phyloP scores from a whole-genome alignment of 1,140 invertebrate species.

The Monomorium pharaonis region DNA sequence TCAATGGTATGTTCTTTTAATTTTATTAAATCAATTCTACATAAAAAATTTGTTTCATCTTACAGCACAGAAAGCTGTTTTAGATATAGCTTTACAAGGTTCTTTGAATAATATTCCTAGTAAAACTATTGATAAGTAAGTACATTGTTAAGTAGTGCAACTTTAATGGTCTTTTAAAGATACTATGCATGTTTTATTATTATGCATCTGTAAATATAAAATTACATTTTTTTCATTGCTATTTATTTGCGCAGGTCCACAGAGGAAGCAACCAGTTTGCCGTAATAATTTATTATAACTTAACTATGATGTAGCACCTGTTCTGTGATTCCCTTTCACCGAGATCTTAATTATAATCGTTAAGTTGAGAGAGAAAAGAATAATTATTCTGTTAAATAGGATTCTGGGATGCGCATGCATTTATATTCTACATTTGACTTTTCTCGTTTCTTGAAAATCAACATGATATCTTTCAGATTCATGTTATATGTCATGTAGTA shows the following conservation, averaged over 20 bases:
- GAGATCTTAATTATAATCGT: slow-evolving; percentile 51
- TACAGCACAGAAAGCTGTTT: slow-evolving; percentile 74
- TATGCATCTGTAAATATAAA: not conserved
- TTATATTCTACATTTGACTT: not conserved
- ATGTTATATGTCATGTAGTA: not conserved
- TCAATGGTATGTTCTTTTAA: not conserved
- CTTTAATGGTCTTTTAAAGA: not conserved
- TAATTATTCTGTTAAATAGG: not conserved
- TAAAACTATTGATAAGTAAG: slow-evolving; percentile 77
- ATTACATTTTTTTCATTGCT: not conserved
- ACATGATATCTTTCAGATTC: not conserved
- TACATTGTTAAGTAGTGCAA: slow-evolving; percentile 26
- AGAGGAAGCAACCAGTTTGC: slow-evolving; percentile 56
- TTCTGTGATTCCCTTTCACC: slow-evolving; percentile 67
- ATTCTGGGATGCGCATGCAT: slow-evolving; percentile 4
- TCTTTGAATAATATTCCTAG: slow-evolving; percentile 70
- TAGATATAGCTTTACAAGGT: slow-evolving; percentile 65
- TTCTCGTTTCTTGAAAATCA: not conserved
- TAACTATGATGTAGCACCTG: slow-evolving; percentile 29
- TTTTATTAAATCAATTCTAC: not conserved
- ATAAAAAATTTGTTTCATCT: slow-evolving; percentile 8
- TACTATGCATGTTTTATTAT: not conserved
- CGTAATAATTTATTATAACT: slow-evolving; percentile 43
- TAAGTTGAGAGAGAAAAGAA: slow-evolving; percentile 18
- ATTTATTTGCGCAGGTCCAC: slow-evolving; percentile 41